phyloP scores from a whole-genome alignment of 2,113 vertebrate genomes.

The Vulpes ferrilata region DNA sequence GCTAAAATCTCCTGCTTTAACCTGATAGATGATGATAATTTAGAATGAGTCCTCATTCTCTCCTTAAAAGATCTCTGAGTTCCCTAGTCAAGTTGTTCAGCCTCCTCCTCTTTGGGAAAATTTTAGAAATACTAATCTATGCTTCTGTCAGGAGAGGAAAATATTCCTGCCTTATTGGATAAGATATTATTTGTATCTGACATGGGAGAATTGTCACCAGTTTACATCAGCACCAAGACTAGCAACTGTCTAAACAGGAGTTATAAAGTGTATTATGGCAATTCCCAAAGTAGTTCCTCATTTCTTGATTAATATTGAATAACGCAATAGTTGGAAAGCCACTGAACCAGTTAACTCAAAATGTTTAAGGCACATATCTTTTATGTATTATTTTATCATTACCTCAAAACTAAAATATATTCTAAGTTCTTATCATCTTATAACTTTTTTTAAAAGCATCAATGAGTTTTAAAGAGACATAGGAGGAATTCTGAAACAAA shows the following conservation, averaged over 20 bases:
- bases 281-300: not conserved
- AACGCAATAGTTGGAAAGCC: not conserved
- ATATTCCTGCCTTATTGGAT: not conserved
- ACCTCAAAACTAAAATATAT: not conserved
- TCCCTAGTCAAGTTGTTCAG: not conserved
- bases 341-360: not conserved
- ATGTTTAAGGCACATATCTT: not conserved
- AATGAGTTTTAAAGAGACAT: not conserved
- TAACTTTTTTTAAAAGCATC: not conserved
- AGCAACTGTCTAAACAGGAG: not conserved
- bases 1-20: not conserved
- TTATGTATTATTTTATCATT: not conserved
- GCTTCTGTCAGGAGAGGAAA: not conserved
- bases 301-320: not conserved
- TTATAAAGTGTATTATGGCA: not conserved
- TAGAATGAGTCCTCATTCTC: not conserved
- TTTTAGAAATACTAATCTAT: conserved; percentile 19
- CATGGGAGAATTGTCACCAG: not conserved
- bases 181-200: conserved; percentile 8
- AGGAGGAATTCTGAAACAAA: not conserved
- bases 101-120: not conserved
- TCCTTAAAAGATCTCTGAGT: not conserved
- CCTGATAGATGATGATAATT: not conserved
- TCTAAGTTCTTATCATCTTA: not conserved
- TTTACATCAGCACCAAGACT: not conserved